Evolutionary conservation across 2,888 invertebrate species (phyloP).

Genomic region (Ennomos quercinarius): DNA sequence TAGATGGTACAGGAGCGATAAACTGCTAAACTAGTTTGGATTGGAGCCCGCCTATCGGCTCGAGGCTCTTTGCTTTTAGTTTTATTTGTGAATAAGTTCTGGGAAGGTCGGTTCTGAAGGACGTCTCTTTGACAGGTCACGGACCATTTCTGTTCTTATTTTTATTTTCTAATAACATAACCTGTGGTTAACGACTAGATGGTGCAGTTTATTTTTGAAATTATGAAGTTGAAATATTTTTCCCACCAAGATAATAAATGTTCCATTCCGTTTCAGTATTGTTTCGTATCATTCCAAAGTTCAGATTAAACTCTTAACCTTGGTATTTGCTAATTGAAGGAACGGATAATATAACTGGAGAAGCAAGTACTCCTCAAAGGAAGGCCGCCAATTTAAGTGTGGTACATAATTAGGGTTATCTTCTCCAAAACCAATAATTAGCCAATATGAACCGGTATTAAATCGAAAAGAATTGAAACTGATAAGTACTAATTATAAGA

Average conservation of each 20-base stretch:
- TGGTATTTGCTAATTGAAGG: slow-evolving; percentile 5
- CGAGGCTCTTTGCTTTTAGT: slow-evolving; percentile 59
- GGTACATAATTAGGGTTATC: slow-evolving; percentile 43
- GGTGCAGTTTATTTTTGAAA: slow-evolving; percentile 22
- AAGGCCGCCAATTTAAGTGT: background rate
- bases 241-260: slow-evolving; percentile 16
- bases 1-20: slow-evolving; percentile 63
- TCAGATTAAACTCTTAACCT: background rate
- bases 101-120: slow-evolving; percentile 76
- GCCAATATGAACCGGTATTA: slow-evolving; percentile 51
- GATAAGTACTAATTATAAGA: no score
- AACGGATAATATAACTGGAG: slow-evolving; percentile 2
- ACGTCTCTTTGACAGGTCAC: slow-evolving; percentile 56
- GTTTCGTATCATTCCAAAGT: background rate
- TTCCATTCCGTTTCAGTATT: slow-evolving; percentile 1
- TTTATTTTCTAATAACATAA: slow-evolving; percentile 43
- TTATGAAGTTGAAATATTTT: slow-evolving; percentile 1
- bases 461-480: slow-evolving; percentile 28
- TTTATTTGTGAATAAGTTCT: slow-evolving; percentile 69
- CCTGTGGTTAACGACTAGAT: slow-evolving; percentile 40
- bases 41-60: slow-evolving; percentile 57
- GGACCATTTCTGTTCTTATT: slow-evolving; percentile 49
- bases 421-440: slow-evolving; percentile 49
- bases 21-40: slow-evolving; percentile 64
- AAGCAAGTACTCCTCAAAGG: slow-evolving; percentile 2